Percentiles rank a stretch among this genome's conserved stretches.
Evolutionary conservation across 2,888 invertebrate genomes (phyloP).

Genomic region (Cepaea hortensis): DNA sequence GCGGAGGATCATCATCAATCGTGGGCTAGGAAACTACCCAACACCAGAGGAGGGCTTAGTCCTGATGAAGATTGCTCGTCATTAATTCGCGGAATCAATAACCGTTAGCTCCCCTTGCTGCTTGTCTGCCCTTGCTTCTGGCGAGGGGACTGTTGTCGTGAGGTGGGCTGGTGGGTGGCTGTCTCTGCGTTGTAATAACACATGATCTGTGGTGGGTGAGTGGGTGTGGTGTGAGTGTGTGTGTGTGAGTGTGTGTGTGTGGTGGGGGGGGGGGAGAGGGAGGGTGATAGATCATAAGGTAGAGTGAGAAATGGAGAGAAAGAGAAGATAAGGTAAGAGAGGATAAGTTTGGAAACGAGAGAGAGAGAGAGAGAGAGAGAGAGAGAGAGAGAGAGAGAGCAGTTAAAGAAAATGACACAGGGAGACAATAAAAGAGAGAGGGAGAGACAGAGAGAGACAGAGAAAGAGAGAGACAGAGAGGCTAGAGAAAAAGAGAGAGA

Average conservation of each 20-base stretch:
- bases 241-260: neutral
- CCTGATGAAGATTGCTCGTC: conserved; percentile 31
- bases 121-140: conserved; percentile 17
- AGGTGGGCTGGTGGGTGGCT: neutral
- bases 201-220: neutral
- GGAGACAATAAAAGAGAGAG: neutral
- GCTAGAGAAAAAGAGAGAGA: neutral
- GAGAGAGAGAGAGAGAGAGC: neutral
- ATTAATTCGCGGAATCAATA: conserved; percentile 24
- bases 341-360: neutral
- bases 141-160: neutral
- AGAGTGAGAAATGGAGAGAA: neutral
- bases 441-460: neutral
- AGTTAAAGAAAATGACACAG: neutral
- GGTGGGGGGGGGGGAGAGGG: too few species aligned
- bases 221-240: neutral
- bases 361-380: neutral
- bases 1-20: conserved; percentile 23
- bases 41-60: conserved; percentile 26
- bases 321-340: neutral
- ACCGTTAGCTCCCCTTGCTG: neutral
- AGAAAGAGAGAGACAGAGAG: too few species aligned
- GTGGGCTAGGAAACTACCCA: neutral
- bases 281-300: neutral
- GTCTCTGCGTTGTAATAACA: neutral